These are phyloP conservation scores for Triplophysa rosa DNA, from an alignment of 2,113 vertebrate genomes.

Conservation along the genomic window DNA sequence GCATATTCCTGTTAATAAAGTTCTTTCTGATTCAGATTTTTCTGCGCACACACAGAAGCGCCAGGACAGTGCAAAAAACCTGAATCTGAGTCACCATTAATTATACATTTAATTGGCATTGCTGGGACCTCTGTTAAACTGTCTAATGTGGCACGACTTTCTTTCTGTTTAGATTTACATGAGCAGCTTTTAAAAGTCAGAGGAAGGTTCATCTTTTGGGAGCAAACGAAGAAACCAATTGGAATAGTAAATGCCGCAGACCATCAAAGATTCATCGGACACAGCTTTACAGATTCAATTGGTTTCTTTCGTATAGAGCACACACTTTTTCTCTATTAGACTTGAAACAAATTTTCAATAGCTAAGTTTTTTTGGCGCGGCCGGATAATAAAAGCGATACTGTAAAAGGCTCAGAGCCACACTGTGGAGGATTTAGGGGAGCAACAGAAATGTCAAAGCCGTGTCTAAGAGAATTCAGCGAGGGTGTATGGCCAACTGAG, in stretches of 20 bases:
- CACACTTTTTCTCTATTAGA: slow-evolving; percentile 43
- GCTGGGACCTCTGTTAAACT: slow-evolving; percentile 8
- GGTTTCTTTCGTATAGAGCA: slow-evolving; percentile 37
- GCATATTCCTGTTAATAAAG: too few species aligned
- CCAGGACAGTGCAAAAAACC: slow-evolving; percentile 32
- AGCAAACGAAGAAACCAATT: slow-evolving; percentile 8
- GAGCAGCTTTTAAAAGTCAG: background rate
- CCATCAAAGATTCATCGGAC: slow-evolving; percentile 37
- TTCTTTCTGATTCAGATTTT: too few species aligned
- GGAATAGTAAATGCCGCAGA: slow-evolving; percentile 8
- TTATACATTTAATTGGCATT: slow-evolving; percentile 38
- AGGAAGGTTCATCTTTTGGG: slow-evolving; percentile 7
- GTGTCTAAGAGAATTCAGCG: slow-evolving; percentile 26
- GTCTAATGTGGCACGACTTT: background rate
- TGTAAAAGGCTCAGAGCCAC: slow-evolving; percentile 39
- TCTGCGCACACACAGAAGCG: background rate
- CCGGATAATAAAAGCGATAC: slow-evolving; percentile 42
- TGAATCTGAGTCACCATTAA: slow-evolving; percentile 32
- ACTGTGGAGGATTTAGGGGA: slow-evolving; percentile 27
- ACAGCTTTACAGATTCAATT: slow-evolving; percentile 14
- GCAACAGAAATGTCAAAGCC: background rate
- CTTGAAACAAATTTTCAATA: slow-evolving; percentile 48
- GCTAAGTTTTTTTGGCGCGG: slow-evolving; percentile 29
- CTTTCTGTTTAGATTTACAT: slow-evolving; percentile 6
- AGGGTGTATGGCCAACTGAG: slow-evolving; percentile 18